Conservation (phyloP, 2,888 invertebrate genomes). For the Pilophorus perplexus region DNA sequence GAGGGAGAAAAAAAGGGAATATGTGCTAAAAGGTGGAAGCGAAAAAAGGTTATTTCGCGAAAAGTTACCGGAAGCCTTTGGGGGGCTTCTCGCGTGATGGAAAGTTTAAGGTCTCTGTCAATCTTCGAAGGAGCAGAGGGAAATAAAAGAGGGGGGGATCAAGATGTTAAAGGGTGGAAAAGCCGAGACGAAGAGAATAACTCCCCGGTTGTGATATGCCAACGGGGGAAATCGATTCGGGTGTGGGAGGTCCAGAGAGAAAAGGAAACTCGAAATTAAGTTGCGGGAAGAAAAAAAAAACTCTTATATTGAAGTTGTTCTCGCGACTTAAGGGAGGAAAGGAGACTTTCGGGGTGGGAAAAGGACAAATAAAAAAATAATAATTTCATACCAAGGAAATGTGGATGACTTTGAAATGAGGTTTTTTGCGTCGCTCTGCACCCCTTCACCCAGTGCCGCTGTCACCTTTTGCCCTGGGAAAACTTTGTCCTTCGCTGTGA, state of each 20-base stretch:
- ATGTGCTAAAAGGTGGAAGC: too few species aligned
- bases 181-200: not conserved
- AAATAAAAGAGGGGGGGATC: not conserved
- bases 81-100: too few species aligned
- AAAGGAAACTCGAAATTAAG: constrained; percentile 1
- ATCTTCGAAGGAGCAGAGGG: too few species aligned
- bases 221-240: not conserved
- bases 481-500: not conserved
- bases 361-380: not conserved
- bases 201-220: not conserved
- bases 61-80: too few species aligned
- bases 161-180: not conserved
- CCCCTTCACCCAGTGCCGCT: too few species aligned
- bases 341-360: too few species aligned
- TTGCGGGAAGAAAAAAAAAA: not conserved
- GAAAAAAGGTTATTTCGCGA: too few species aligned
- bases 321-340: too few species aligned
- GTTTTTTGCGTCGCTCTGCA: not conserved
- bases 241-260: too few species aligned
- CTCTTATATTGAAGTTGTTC: not conserved
- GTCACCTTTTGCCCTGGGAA: too few species aligned
- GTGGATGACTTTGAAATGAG: not conserved
- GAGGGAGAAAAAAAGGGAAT: too few species aligned
- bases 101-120: too few species aligned
- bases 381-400: not conserved